phyloP scores from a whole-genome alignment of 2,888 invertebrate species.

The Gastracanthus pulcherrimus region DNA sequence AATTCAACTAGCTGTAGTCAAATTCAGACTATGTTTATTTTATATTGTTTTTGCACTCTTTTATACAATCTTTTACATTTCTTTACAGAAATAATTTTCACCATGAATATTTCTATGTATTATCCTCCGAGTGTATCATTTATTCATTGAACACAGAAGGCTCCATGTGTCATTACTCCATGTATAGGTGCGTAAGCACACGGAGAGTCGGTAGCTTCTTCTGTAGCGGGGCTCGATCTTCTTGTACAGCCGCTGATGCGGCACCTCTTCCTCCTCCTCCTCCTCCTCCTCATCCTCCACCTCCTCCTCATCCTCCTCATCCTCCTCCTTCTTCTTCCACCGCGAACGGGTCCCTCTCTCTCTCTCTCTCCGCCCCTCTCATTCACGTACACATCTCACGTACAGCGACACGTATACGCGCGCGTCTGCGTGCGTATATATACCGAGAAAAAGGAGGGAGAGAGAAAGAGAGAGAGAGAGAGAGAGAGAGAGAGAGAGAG shows the following conservation, averaged over 20 bases:
- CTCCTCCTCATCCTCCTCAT: no score
- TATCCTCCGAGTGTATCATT: no score
- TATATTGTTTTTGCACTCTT: no score
- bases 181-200: background rate
- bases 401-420: no score
- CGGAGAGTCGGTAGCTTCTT: background rate
- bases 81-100: no score
- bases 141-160: no score
- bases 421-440: conserved; percentile 19
- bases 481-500: background rate
- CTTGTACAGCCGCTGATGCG: conserved; percentile 25
- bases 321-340: conserved; percentile 39
- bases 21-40: no score
- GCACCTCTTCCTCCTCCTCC: conserved; percentile 39
- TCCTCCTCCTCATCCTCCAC: conserved; percentile 48
- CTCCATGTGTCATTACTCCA: no score
- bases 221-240: background rate
- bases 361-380: conserved; percentile 52
- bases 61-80: no score
- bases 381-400: no score
- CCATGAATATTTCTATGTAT: no score
- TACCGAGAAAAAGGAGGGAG: conserved; percentile 30
- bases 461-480: background rate
- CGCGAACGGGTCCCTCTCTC: conserved; percentile 40
- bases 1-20: no score